These are phyloP conservation scores for Melierax canorus DNA, from an alignment of 2,113 vertebrate genomes.

Conservation along the genomic window DNA sequence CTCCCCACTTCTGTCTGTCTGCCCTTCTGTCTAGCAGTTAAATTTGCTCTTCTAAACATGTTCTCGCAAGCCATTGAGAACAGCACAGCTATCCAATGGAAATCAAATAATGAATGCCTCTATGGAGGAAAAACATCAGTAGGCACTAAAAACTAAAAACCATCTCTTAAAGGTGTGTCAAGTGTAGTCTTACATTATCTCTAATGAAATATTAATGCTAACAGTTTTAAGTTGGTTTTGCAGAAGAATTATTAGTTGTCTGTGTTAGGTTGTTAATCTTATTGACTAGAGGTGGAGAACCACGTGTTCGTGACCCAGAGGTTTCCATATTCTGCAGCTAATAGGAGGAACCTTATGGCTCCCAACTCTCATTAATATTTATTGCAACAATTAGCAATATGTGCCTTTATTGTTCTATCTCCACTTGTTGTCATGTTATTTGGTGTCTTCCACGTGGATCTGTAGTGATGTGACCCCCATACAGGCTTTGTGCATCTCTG, in stretches of 20 bases:
- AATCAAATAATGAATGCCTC: background rate
- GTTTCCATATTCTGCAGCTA: background rate
- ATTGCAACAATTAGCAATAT: background rate
- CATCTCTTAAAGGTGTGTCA: background rate
- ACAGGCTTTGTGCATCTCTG: accelerated
- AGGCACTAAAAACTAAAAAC: background rate
- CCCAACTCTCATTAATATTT: background rate
- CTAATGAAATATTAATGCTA: background rate
- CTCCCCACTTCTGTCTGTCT: background rate
- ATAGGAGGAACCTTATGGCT: background rate
- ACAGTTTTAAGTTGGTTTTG: background rate
- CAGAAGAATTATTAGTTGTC: background rate
- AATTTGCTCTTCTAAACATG: background rate
- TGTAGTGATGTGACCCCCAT: accelerated
- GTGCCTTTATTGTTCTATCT: background rate
- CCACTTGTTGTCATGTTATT: background rate
- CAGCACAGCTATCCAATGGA: background rate
- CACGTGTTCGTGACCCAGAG: background rate
- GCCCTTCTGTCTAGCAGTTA: background rate
- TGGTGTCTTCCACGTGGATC: background rate
- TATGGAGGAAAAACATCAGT: background rate
- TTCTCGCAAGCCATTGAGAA: background rate
- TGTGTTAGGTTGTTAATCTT: background rate
- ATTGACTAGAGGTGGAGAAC: background rate
- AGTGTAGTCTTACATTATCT: background rate